phyloP scores from a whole-genome alignment of 2,888 invertebrate genomes.

The Octonoba sinensis region DNA sequence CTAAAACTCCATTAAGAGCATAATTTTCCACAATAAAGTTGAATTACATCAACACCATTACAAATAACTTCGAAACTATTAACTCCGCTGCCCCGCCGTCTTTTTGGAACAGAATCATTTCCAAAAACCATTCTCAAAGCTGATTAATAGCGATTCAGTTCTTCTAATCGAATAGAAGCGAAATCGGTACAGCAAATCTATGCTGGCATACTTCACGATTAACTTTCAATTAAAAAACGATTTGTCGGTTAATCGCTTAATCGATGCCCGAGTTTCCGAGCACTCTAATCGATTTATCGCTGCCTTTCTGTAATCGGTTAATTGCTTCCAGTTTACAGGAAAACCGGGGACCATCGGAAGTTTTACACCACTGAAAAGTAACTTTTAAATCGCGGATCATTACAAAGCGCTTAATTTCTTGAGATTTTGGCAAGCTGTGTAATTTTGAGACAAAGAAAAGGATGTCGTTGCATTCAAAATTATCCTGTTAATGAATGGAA shows the following conservation, averaged over 20 bases:
- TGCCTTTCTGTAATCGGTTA: conserved; percentile 62
- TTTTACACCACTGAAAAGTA: conserved; percentile 32
- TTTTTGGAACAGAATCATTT: conserved; percentile 15
- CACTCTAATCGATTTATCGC: conserved; percentile 61
- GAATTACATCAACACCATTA: too few species aligned
- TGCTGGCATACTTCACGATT: conserved; percentile 59
- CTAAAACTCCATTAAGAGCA: too few species aligned
- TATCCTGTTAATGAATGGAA: too few species aligned
- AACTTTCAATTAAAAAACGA: conserved; percentile 65
- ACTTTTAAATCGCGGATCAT: conserved; percentile 48
- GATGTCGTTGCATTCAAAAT: conserved; percentile 24
- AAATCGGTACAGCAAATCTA: conserved; percentile 44
- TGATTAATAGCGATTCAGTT: conserved; percentile 55
- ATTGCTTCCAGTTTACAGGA: conserved; percentile 60
- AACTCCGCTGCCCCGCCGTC: conserved; percentile 8
- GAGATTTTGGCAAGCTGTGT: conserved; percentile 37
- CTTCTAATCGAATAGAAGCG: conserved; percentile 37
- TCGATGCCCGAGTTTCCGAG: conserved; percentile 57
- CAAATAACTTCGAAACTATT: conserved; percentile 27
- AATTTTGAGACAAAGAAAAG: conserved; percentile 46
- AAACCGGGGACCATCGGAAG: conserved; percentile 41
- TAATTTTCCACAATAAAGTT: too few species aligned
- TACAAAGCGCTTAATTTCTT: conserved; percentile 61
- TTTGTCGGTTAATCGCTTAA: conserved; percentile 63
- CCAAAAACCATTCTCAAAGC: conserved; percentile 36